Base-by-base conservation (phyloP, 2,113 vertebrate genomes). In the Micromys minutus region DNA sequence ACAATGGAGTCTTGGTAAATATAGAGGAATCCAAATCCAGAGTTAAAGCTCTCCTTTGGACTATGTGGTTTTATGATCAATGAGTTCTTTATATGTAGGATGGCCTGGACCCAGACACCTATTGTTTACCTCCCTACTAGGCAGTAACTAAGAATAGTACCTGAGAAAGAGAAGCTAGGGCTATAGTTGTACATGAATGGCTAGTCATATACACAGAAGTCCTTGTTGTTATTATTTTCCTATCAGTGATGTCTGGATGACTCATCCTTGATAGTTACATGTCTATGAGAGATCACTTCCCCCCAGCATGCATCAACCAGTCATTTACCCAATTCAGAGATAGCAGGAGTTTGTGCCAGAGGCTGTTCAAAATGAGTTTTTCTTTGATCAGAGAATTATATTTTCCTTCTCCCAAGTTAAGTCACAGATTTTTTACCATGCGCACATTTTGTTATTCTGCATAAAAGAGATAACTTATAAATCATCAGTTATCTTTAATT, bases 401-500 rank as follows among this genome's bases (percentile, higher is more conserved):
- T 85, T 85, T 93, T 89, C 4, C 36, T 79, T 94, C 74, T 93
- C 67, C 79, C 87, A 50, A 96, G 74, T n/a, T 57, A 90, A 86
- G 81, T 92, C 47, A 76, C 26, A 65, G 16, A 39, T 87, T 90
- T 84, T 57, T 67, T 74, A 0, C 24, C 45, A 71, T 76, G 88
- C n/a, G 76, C 39, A 84, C 9, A 36, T 80, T 92, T 88, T 84
- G 57, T 72, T 72, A 83, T 95, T 97, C 50, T 77, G 34, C 61
- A 91, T 87, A 87, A 79, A 86, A 95, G 84, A 87, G 15, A 29
- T 91, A 74, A 65, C 69, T n/a, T 93, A 61, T 89, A 89, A 94
- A 63, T 76, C 31, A 80, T 80, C 91, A 79, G 10, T 45, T 96
- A 75, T 76, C 36, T 80, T 75, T 91, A 80, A 10, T 63, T 96